Evolutionary conservation across 2,797 vertebrate species (phyloP).

Genomic region (Gymnothorax javanicus): DNA sequence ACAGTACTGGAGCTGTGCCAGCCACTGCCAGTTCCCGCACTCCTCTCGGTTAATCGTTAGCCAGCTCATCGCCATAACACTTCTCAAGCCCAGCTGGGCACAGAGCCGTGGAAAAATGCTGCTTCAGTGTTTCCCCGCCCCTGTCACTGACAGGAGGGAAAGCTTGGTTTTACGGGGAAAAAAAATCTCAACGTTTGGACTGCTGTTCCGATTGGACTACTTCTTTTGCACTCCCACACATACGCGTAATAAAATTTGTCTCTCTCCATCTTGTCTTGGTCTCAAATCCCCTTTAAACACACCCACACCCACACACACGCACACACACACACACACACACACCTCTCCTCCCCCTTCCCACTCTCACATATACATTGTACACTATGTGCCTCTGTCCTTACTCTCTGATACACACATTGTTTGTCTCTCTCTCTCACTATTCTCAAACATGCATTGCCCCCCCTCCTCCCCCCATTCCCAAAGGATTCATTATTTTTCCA

Average conservation of each 20-base stretch:
- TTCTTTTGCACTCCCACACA: too few species aligned
- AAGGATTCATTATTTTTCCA: constrained; percentile 8
- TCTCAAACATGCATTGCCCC: neutral
- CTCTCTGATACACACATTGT: neutral
- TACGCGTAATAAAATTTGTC: too few species aligned
- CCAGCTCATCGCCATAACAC: neutral
- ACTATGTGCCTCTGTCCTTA: too few species aligned
- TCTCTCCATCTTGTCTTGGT: neutral
- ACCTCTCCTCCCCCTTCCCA: too few species aligned
- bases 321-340: too few species aligned
- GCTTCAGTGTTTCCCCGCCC: neutral
- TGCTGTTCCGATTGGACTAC: too few species aligned
- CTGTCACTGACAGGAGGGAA: neutral
- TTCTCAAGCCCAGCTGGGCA: neutral
- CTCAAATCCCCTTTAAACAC: too few species aligned
- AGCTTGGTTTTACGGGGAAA: neutral
- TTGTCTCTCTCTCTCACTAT: neutral
- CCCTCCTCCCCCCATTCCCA: neutral
- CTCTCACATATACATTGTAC: too few species aligned
- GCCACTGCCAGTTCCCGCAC: neutral
- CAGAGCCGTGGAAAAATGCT: neutral
- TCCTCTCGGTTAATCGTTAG: neutral
- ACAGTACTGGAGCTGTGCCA: neutral
- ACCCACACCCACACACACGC: too few species aligned
- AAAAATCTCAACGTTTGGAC: neutral